Conservation (phyloP, 2,113 vertebrate species). For the Colistium nudipinnis region DNA sequence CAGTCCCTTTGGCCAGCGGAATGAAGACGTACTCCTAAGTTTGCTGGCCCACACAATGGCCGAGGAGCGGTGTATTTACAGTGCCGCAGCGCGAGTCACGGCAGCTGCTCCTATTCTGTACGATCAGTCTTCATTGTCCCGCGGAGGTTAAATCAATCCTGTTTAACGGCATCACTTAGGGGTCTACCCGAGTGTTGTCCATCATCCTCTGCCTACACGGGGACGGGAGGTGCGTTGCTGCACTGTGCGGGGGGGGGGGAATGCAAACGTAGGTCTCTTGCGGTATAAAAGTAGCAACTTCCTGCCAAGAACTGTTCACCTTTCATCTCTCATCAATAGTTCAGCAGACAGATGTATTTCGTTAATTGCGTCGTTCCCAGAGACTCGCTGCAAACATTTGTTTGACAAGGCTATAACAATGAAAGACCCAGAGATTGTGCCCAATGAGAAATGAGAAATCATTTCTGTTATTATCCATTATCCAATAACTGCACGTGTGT, state of each 20-base stretch:
- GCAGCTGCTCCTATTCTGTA: conserved; percentile 25
- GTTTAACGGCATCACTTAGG: conserved; percentile 63
- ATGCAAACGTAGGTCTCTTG: not conserved
- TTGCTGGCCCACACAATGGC: conserved; percentile 2
- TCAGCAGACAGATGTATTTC: conserved; percentile 50
- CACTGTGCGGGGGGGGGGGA: conserved; percentile 9
- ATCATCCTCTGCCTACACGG: conserved; percentile 56
- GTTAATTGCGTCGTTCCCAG: conserved; percentile 38
- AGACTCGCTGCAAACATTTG: too few species aligned
- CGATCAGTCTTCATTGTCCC: conserved; percentile 64
- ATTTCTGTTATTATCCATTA: too few species aligned
- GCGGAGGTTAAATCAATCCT: conserved; percentile 57
- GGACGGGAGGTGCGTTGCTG: conserved; percentile 18
- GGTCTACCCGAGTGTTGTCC: conserved; percentile 53
- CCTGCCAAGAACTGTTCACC: conserved; percentile 42
- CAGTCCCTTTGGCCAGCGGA: conserved; percentile 23
- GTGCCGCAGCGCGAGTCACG: conserved; percentile 14
- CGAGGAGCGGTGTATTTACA: conserved; percentile 32
- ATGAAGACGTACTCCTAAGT: not conserved
- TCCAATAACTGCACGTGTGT: not conserved
- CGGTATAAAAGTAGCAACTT: conserved; percentile 3
- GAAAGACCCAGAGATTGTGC: not conserved
- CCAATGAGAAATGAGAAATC: conserved; percentile 25
- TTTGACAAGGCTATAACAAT: too few species aligned
- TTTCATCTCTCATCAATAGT: conserved; percentile 56